Evolutionary conservation across 2,888 invertebrate genomes (phyloP).

Genomic region (Nemurella pictetii): DNA sequence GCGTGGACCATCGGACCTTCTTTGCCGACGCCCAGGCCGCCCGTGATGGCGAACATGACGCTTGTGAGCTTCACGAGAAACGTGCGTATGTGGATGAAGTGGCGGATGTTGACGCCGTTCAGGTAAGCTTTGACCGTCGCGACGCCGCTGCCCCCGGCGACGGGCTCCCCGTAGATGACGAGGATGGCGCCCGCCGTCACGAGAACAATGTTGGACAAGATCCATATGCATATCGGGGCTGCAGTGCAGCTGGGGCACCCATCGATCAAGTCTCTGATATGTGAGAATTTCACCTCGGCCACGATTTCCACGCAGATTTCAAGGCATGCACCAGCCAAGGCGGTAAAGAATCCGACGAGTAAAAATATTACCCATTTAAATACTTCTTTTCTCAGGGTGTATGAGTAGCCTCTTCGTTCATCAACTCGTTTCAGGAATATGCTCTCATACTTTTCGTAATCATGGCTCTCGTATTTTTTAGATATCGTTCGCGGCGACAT

Average conservation of each 20-base stretch:
- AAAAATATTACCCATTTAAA: conserved; percentile 63
- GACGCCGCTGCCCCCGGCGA: background rate
- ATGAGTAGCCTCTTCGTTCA: conserved; percentile 47
- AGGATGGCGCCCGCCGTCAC: background rate
- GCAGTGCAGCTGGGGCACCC: background rate
- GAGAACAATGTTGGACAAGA: background rate
- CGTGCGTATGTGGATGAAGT: background rate
- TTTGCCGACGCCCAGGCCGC: background rate
- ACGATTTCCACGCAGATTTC: conserved; percentile 58
- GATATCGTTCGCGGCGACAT: background rate
- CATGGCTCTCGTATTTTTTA: conserved; percentile 53
- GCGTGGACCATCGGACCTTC: conserved; percentile 99
- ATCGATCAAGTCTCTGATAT: background rate
- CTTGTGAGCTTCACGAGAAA: background rate
- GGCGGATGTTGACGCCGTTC: background rate
- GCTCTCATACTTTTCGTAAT: conserved; percentile 58
- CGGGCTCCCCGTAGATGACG: background rate
- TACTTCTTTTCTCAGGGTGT: conserved; percentile 50
- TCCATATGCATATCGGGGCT: background rate
- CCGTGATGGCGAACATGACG: background rate
- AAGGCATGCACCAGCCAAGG: conserved; percentile 59
- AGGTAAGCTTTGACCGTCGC: background rate
- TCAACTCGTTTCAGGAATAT: conserved; percentile 57
- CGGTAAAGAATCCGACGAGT: conserved; percentile 61
- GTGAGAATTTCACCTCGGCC: conserved; percentile 55